These are phyloP conservation scores for Drosophila sechellia DNA, from an alignment of 1,140 invertebrate species.

Conservation along the genomic window DNA sequence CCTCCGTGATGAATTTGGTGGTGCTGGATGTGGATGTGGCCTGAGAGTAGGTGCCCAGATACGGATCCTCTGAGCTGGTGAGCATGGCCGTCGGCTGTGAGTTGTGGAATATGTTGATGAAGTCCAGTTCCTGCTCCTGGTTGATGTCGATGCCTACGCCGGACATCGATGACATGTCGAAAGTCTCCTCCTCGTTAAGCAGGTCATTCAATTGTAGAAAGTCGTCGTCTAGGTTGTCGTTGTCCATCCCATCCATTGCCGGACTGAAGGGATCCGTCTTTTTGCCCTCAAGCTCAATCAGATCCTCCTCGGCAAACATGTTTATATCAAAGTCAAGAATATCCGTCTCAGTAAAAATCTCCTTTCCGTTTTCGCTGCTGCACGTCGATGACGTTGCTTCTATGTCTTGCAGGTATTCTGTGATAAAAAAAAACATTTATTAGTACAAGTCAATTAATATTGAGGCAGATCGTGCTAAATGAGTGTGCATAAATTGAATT, in stretches of 20 bases:
- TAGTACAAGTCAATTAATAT: conserved; percentile 22
- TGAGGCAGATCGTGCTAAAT: neutral
- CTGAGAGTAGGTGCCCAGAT: conserved; percentile 39
- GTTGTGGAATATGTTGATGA: conserved; percentile 20
- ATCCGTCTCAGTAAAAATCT: conserved; percentile 71
- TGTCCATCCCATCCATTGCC: conserved; percentile 53
- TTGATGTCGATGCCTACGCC: conserved; percentile 45
- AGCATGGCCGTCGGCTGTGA: conserved; percentile 39
- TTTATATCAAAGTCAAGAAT: conserved; percentile 81
- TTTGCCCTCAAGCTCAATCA: conserved; percentile 60
- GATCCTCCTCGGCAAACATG: conserved; percentile 74
- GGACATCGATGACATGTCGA: conserved; percentile 40
- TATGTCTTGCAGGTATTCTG: conserved; percentile 83
- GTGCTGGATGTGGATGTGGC: conserved; percentile 12
- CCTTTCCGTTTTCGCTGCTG: conserved; percentile 71
- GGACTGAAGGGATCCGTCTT: conserved; percentile 60
- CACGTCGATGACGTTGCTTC: conserved; percentile 70
- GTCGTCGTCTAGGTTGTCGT: conserved; percentile 42
- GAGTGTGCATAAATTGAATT: conserved; percentile 21
- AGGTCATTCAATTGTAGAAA: conserved; percentile 29
- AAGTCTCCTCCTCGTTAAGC: conserved; percentile 43
- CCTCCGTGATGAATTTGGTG: conserved; percentile 50
- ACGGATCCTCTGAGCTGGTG: conserved; percentile 46
- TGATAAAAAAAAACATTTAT: conserved; percentile 38
- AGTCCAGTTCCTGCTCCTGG: conserved; percentile 48